Percentiles rank a stretch among this genome's conserved stretches.
These are phyloP conservation scores for Acheta domesticus DNA, from an alignment of 2,888 invertebrate genomes.

Conservation along the genomic window DNA sequence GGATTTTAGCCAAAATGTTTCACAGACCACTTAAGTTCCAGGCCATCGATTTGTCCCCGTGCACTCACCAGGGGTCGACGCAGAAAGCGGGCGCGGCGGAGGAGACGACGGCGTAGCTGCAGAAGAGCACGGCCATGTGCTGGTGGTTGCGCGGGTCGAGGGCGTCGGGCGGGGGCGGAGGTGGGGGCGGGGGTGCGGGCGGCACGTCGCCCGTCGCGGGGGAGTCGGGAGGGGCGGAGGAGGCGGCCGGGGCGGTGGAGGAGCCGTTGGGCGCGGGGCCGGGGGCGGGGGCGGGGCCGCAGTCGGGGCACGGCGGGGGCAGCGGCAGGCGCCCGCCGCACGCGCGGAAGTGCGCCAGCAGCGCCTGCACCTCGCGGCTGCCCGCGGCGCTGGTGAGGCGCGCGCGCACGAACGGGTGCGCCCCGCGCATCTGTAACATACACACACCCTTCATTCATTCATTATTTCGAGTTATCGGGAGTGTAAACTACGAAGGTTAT, in stretches of 20 bases:
- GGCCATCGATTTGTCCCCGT: no score
- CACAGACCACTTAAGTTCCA: no score
- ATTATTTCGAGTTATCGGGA: no score
- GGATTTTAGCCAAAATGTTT: no score
- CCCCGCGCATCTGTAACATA: conserved; percentile 50
- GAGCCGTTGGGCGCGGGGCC: not conserved
- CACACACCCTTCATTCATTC: no score
- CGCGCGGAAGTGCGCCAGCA: conserved; percentile 83
- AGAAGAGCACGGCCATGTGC: conserved; percentile 81
- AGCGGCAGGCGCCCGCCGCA: conserved; percentile 63
- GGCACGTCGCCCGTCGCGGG: not conserved
- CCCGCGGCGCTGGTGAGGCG: conserved; percentile 66
- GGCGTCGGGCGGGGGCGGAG: conserved; percentile 56
- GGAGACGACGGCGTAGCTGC: conserved; percentile 74
- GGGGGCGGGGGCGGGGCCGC: not conserved
- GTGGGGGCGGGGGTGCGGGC: not conserved
- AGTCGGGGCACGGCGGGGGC: not conserved
- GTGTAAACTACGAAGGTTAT: no score
- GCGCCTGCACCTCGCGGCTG: conserved; percentile 62
- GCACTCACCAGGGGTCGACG: conserved; percentile 76
- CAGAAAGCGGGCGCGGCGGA: conserved; percentile 83
- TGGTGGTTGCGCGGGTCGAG: conserved; percentile 81
- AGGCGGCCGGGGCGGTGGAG: not conserved
- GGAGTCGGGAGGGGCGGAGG: not conserved
- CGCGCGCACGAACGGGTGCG: conserved; percentile 70